Evolutionary conservation across 2,797 vertebrate genomes (phyloP).

Genomic region (Xiphophorus birchmanni): DNA sequence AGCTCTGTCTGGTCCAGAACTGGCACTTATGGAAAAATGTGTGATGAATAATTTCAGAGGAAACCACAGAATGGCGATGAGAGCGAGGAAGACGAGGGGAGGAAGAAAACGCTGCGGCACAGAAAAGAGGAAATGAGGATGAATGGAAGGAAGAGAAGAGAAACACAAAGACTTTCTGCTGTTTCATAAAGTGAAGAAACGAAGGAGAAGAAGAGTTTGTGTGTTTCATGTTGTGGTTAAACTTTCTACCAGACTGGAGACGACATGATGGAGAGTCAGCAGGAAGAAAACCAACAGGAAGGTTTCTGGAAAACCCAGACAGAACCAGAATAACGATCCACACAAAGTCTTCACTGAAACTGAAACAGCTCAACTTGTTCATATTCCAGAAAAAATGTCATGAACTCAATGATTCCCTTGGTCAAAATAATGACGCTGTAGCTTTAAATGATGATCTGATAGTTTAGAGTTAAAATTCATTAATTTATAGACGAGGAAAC

Average conservation of each 20-base stretch:
- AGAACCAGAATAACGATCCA: neutral
- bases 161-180: slow-evolving; percentile 28
- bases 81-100: slow-evolving; percentile 33
- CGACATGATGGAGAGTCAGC: neutral
- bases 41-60: neutral
- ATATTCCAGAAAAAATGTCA: neutral
- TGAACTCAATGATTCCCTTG: neutral
- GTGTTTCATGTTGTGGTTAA: slow-evolving; percentile 33
- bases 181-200: slow-evolving; percentile 21
- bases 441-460: too few relatives aligned
- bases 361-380: neutral
- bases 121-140: neutral
- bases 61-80: neutral
- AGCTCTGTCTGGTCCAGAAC: too few relatives aligned
- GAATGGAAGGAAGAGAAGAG: neutral
- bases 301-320: neutral
- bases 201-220: slow-evolving; percentile 36
- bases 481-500: too few relatives aligned
- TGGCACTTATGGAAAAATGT: neutral
- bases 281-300: neutral
- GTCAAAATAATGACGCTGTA: neutral
- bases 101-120: neutral
- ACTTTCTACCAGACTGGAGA: neutral
- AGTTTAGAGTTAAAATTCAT: neutral
- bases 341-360: neutral